Evolutionary conservation across 2,888 invertebrate species (phyloP).

Genomic region (Orchesella flavescens): DNA sequence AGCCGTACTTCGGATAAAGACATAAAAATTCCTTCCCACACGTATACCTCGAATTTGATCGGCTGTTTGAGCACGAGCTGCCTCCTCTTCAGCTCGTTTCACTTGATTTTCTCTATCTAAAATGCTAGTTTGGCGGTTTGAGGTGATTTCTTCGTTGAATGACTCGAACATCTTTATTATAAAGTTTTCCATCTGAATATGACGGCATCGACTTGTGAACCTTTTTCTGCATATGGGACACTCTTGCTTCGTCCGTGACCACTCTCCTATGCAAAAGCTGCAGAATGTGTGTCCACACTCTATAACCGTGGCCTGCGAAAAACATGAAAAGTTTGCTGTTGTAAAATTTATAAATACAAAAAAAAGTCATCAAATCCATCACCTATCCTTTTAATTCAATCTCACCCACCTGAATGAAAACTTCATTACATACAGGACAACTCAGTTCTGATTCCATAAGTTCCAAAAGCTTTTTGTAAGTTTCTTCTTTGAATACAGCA

Average conservation of each 20-base stretch:
- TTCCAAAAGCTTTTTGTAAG: slow-evolving; percentile 76
- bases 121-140: slow-evolving; percentile 77
- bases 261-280: slow-evolving; percentile 81
- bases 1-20: slow-evolving; percentile 27
- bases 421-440: slow-evolving; percentile 84
- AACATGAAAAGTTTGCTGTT: slow-evolving; percentile 9
- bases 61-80: slow-evolving; percentile 43
- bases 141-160: slow-evolving; percentile 41
- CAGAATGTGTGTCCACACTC: slow-evolving; percentile 86
- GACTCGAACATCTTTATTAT: slow-evolving; percentile 81
- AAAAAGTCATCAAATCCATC: no score
- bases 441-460: slow-evolving; percentile 83
- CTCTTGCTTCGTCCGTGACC: slow-evolving; percentile 81
- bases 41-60: background rate
- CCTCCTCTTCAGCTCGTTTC: slow-evolving; percentile 51
- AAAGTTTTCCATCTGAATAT: slow-evolving; percentile 82
- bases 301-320: slow-evolving; percentile 78
- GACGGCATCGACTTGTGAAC: slow-evolving; percentile 78
- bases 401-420: slow-evolving; percentile 78
- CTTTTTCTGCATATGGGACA: slow-evolving; percentile 82
- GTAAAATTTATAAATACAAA: background rate
- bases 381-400: no score
- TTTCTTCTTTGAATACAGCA: slow-evolving; percentile 69
- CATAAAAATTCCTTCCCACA: slow-evolving; percentile 36
- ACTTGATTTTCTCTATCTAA: slow-evolving; percentile 73